Evolutionary conservation across 2,113 vertebrate genomes (phyloP).

Genomic region (Cebidichthys violaceus): DNA sequence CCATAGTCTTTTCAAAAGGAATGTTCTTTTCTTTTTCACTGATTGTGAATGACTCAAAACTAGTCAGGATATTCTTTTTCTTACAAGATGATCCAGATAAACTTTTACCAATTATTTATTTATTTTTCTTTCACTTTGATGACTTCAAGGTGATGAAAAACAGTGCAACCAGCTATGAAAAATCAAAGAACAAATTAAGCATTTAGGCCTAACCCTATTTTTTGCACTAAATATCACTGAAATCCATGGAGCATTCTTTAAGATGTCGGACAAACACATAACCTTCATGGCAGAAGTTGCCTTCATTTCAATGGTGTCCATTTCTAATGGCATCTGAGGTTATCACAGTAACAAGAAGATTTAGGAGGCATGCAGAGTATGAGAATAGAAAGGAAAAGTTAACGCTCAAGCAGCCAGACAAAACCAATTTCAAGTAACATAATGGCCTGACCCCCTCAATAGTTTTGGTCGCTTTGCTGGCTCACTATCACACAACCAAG

Average conservation of each 20-base stretch:
- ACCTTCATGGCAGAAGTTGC: background rate
- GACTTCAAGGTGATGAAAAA: background rate
- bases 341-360: constrained; percentile 24
- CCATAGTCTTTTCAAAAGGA: background rate
- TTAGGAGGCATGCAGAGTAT: constrained; percentile 21
- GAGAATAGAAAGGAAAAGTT: constrained; percentile 58
- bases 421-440: constrained; percentile 69
- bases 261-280: constrained; percentile 1
- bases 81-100: background rate
- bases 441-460: constrained; percentile 57
- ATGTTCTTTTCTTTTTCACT: background rate
- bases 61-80: background rate
- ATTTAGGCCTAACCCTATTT: no score
- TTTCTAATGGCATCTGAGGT: constrained; percentile 10
- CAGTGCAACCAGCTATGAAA: background rate
- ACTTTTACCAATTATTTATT: background rate
- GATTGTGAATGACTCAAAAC: background rate
- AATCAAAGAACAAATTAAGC: background rate
- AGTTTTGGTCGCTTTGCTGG: constrained; percentile 46
- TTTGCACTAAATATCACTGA: background rate
- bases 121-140: background rate
- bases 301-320: background rate
- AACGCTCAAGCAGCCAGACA: constrained; percentile 65
- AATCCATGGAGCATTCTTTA: background rate
- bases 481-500: constrained; percentile 54